Conservation (phyloP, 2,888 invertebrate genomes). For the Chrysina gloriosa region DNA sequence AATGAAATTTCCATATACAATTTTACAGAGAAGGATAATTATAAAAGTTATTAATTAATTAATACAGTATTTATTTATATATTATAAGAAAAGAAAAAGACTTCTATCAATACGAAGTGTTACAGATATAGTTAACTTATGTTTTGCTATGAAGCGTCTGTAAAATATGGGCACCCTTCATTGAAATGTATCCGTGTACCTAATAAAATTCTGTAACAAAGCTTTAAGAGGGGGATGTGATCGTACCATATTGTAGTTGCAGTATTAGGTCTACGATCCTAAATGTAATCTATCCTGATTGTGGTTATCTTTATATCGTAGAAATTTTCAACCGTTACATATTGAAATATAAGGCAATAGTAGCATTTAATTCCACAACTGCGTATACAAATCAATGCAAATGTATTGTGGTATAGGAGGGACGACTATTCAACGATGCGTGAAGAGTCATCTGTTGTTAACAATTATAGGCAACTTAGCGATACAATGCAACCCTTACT, state of each 20-base stretch:
- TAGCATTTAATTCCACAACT: constrained; percentile 24
- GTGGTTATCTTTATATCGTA: constrained; percentile 36
- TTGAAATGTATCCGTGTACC: constrained; percentile 39
- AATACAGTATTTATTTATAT: no score
- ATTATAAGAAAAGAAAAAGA: neutral
- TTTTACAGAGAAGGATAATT: no score
- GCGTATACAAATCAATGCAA: constrained; percentile 30
- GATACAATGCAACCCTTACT: constrained; percentile 63
- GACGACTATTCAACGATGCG: constrained; percentile 52
- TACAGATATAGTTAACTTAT: no score
- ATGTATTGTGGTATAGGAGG: constrained; percentile 40
- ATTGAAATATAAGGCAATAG: constrained; percentile 34
- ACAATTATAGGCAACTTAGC: constrained; percentile 65
- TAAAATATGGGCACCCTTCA: constrained; percentile 40
- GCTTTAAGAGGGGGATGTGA: constrained; percentile 29
- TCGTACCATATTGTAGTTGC: constrained; percentile 31
- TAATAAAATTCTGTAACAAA: constrained; percentile 42
- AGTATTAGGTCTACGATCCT: neutral
- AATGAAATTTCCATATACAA: no score
- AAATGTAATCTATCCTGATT: neutral
- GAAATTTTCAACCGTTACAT: constrained; percentile 37
- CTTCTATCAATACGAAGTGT: neutral
- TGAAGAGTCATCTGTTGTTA: constrained; percentile 64
- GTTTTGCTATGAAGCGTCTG: constrained; percentile 34
- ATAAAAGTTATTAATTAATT: no score